Conservation (phyloP, 1,140 invertebrate species). For the Pomacea maculata region DNA sequence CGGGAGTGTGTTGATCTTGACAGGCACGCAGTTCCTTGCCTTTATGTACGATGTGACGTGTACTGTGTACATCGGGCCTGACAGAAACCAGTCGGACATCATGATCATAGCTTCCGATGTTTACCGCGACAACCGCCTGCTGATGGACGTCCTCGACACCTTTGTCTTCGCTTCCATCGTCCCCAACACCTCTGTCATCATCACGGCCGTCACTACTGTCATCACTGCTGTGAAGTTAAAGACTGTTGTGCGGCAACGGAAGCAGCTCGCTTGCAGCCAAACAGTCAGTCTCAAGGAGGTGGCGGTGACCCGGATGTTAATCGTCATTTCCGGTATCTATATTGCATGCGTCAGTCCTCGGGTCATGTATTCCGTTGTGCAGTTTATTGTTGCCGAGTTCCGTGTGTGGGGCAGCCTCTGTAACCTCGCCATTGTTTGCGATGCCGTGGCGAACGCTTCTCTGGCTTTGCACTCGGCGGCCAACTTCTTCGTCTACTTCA, state of each 20-base stretch:
- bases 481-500: conserved; percentile 13
- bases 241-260: neutral
- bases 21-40: no score
- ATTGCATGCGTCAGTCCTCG: conserved; percentile 14
- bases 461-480: neutral
- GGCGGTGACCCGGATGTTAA: conserved; percentile 5
- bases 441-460: neutral
- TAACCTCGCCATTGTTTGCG: neutral
- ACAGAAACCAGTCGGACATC: no score
- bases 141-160: conserved; percentile 7
- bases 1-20: no score
- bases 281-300: conserved; percentile 1
- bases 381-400: conserved; percentile 1
- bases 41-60: no score
- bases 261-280: neutral
- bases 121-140: neutral
- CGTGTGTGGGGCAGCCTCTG: neutral
- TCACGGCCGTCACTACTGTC: neutral
- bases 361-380: neutral
- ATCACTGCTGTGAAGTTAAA: conserved; percentile 11
- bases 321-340: conserved; percentile 16
- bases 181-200: conserved; percentile 1
- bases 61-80: no score
- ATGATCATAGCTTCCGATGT: neutral
- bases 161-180: conserved; percentile 9